Base-by-base conservation (phyloP, 1,140 invertebrate species). In the Orussus abietinus region DNA sequence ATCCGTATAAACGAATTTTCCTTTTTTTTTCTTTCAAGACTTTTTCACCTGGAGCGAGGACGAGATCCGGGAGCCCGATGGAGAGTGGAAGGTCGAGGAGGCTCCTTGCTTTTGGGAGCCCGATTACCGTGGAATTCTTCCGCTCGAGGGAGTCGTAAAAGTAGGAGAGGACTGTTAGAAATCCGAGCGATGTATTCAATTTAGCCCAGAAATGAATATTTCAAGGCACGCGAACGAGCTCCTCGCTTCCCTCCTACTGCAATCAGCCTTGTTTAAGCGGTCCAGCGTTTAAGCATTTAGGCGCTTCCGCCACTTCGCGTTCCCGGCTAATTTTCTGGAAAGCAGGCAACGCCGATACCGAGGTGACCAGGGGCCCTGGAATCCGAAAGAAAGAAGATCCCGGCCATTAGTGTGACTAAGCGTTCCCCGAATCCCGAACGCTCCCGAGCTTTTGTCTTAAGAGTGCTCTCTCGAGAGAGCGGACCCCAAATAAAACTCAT, bases 241-340 rank as follows among this genome's bases (percentile, higher is more conserved):
- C 53, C 56, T 66, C 55, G 60, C 64, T 68, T 68, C 57, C 62
- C 59, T 67, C 62, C 57, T 62, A 68, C 66, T 63, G 54, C 54
- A 64, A 66, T 66, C 57, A 54, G 56, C 51, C 45, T 42, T 52
- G 55, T 62, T 67, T 62, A 59, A 65, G 54, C 46, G 33, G 51
- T 56, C 50, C 48, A 54, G 48, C 57, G 52, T 66, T 69, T 66
- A 65, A 57, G 51, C 45, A 59, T 62, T 69, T 64, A 62, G 53
- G 48, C 45, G 55, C 54, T 69, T 70, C 66, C 67, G 62, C 47
- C 46, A 44, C 49, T 51, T 52, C 40, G 40, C 44, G 2, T 47
- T 45, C 38, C 17, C 33, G 29, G 26, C 20, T 20, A 32, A 39
- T 41, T 49, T 41, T 51, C 44, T 38, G 13, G 19, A 9, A 34